phyloP scores from a whole-genome alignment of 2,888 invertebrate genomes.

The Synergus umbraculus region DNA sequence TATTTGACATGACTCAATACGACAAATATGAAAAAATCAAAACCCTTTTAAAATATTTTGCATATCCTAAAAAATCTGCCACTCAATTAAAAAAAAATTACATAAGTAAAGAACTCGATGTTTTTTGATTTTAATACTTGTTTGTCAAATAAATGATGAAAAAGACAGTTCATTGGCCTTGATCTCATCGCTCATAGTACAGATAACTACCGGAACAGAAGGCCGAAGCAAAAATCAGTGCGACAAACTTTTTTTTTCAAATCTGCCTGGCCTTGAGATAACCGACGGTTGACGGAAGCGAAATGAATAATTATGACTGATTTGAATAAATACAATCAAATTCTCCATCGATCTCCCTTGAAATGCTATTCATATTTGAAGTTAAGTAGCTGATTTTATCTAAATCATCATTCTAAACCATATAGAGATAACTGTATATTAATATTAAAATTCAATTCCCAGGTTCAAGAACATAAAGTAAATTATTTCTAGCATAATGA shows the following conservation, averaged over 20 bases:
- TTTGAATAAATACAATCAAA: constrained; percentile 39
- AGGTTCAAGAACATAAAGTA: neutral
- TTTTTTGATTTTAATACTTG: neutral
- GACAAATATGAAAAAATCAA: neutral
- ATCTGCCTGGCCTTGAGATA: constrained; percentile 10
- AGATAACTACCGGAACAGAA: constrained; percentile 10
- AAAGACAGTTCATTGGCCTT: constrained; percentile 3
- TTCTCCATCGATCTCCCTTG: constrained; percentile 28
- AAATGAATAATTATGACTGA: constrained; percentile 19
- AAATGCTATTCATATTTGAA: constrained; percentile 18
- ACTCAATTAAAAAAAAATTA: neutral
- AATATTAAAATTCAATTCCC: neutral
- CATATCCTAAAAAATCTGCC: neutral
- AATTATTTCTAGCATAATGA: too few relatives aligned
- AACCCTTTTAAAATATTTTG: neutral
- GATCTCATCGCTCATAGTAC: neutral
- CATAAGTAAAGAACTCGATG: neutral
- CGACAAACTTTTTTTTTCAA: neutral
- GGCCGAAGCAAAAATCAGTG: neutral
- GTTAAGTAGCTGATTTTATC: constrained; percentile 11
- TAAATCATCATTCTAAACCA: neutral
- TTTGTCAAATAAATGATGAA: constrained; percentile 19
- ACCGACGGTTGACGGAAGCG: constrained; percentile 29
- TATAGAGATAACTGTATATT: neutral
- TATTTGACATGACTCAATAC: neutral